Conservation (phyloP, 2,888 invertebrate genomes). For the Malacosoma neustria region DNA sequence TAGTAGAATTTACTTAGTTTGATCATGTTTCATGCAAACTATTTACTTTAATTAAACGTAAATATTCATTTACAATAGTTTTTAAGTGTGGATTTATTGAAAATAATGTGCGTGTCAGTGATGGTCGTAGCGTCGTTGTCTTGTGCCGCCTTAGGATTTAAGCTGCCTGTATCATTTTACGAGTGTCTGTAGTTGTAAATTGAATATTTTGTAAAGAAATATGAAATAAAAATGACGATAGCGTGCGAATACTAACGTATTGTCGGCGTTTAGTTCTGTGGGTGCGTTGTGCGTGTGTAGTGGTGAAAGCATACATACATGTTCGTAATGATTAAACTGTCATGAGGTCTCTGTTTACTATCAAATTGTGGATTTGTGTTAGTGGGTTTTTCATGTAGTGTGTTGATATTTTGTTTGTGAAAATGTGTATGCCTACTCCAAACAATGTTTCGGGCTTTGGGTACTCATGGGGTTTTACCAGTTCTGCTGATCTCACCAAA, state of each 20-base stretch:
- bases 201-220: constrained; percentile 18
- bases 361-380: constrained; percentile 61
- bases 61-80: constrained; percentile 20
- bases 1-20: constrained; percentile 22
- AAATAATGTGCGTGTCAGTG: constrained; percentile 55
- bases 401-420: constrained; percentile 27
- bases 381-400: constrained; percentile 48
- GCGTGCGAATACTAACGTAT: constrained; percentile 26
- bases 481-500: constrained; percentile 64
- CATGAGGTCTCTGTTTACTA: constrained; percentile 68
- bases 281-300: constrained; percentile 63
- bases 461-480: constrained; percentile 70
- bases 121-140: constrained; percentile 61
- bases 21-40: constrained; percentile 17
- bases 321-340: constrained; percentile 66
- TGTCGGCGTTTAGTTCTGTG: constrained; percentile 55
- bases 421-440: constrained; percentile 74
- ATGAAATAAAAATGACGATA: constrained; percentile 22
- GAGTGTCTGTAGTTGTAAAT: constrained; percentile 26
- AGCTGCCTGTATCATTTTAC: constrained; percentile 45
- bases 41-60: constrained; percentile 22
- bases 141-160: constrained; percentile 59
- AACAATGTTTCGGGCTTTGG: constrained; percentile 71
- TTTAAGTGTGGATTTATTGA: constrained; percentile 19
- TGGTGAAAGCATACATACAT: constrained; percentile 69